Evolutionary conservation across 2,113 vertebrate genomes (phyloP).

Genomic region (Nanorana parkeri): DNA sequence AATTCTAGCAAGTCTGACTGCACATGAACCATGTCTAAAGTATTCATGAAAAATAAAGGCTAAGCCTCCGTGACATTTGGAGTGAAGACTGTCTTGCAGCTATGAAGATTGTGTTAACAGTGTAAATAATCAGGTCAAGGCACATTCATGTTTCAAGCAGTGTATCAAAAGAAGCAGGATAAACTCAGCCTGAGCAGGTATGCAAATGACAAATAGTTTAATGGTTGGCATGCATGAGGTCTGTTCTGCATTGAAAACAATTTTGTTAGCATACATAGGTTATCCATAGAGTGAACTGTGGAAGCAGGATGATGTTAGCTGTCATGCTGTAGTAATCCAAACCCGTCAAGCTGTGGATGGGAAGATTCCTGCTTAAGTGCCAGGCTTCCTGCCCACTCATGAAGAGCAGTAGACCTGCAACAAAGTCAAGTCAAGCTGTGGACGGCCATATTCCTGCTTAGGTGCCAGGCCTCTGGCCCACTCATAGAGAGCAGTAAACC

Average conservation of each 20-base stretch:
- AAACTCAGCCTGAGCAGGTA: not conserved
- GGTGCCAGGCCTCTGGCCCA: too few relatives aligned
- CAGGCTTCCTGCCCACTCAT: too few relatives aligned
- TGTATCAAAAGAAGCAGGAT: not conserved
- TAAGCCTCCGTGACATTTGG: constrained; percentile 45
- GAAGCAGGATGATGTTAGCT: too few relatives aligned
- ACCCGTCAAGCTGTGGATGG: too few relatives aligned
- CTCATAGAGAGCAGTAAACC: too few relatives aligned
- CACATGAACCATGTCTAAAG: constrained; percentile 33
- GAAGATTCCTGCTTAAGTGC: too few relatives aligned
- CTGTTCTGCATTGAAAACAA: not conserved
- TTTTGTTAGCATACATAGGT: too few relatives aligned
- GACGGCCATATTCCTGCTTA: too few relatives aligned
- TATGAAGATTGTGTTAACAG: constrained; percentile 50
- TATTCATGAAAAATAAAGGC: constrained; percentile 17
- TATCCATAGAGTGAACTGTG: too few relatives aligned
- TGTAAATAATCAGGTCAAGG: constrained; percentile 40
- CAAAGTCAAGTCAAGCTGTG: too few relatives aligned
- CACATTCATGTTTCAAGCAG: constrained; percentile 21
- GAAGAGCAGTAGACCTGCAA: too few relatives aligned
- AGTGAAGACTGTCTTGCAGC: constrained; percentile 44
- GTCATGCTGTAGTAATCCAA: too few relatives aligned
- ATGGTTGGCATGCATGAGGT: not conserved
- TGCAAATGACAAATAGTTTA: not conserved
- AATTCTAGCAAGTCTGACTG: constrained; percentile 21